Conservation (phyloP, 2,113 vertebrate species). For the Ifrita kowaldi region DNA sequence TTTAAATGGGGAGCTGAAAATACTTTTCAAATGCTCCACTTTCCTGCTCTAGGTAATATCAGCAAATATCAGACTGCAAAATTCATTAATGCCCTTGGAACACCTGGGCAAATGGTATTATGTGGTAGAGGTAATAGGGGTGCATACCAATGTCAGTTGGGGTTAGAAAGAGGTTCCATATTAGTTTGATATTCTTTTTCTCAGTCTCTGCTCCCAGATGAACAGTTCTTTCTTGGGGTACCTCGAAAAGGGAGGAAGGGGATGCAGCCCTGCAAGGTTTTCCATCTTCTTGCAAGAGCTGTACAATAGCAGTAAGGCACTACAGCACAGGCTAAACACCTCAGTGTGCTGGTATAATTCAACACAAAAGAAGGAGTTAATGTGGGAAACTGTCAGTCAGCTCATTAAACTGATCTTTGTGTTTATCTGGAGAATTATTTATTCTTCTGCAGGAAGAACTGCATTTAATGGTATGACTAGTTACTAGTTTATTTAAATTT, state of each 20-base stretch:
- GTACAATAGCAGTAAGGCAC: neutral
- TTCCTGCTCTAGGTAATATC: neutral
- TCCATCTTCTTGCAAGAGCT: neutral
- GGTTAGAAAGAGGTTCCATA: neutral
- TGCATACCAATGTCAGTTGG: fast-evolving
- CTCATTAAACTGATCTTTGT: neutral
- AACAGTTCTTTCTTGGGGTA: neutral
- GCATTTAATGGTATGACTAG: neutral
- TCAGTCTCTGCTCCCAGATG: neutral
- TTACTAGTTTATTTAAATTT: neutral
- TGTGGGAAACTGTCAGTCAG: neutral
- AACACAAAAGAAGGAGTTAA: neutral
- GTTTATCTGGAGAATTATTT: neutral
- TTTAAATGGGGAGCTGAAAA: neutral
- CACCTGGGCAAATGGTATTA: neutral
- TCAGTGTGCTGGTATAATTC: neutral
- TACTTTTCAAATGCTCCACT: neutral
- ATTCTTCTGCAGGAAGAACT: neutral
- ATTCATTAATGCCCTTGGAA: neutral
- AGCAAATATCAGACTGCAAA: neutral
- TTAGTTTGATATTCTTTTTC: neutral
- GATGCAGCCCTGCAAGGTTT: neutral
- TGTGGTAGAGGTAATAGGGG: neutral
- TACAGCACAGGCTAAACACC: neutral
- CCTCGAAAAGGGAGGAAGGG: neutral